These are phyloP conservation scores for Strigamia crassipes DNA, from an alignment of 2,888 invertebrate genomes.

Conservation along the genomic window DNA sequence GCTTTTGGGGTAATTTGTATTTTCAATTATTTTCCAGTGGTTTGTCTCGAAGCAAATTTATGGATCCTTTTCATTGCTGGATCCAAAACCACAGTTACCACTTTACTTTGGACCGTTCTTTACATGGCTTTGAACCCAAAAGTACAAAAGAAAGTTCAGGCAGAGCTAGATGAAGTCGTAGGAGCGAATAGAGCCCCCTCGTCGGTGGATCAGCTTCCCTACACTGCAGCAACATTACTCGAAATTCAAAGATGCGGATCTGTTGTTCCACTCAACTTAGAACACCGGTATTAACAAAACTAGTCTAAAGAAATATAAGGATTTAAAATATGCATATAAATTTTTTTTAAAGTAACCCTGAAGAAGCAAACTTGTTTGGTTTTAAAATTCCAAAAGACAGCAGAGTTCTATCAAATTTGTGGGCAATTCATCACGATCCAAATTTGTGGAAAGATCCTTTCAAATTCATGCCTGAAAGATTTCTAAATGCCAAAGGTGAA, in stretches of 20 bases:
- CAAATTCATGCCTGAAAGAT: conserved; percentile 48
- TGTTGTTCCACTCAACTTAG: conserved; percentile 45
- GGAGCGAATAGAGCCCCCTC: conserved; percentile 44
- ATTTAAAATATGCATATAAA: neutral
- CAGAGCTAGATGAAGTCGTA: conserved; percentile 45
- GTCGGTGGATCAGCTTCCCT: conserved; percentile 43
- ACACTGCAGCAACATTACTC: conserved; percentile 46
- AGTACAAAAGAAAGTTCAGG: conserved; percentile 46
- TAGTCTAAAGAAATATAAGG: neutral
- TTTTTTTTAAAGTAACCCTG: neutral
- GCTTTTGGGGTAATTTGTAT: neutral
- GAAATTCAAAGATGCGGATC: conserved; percentile 45
- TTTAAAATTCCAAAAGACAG: conserved; percentile 47
- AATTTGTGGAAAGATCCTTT: conserved; percentile 46
- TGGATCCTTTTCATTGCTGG: conserved; percentile 43
- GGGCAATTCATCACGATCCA: conserved; percentile 45
- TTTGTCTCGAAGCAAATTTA: conserved; percentile 2
- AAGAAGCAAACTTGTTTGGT: conserved; percentile 42
- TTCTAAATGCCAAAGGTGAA: conserved; percentile 47
- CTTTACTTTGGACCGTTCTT: conserved; percentile 45
- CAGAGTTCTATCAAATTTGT: conserved; percentile 44
- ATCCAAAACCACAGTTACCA: conserved; percentile 46
- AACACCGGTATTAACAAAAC: conserved; percentile 27
- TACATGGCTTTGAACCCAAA: conserved; percentile 44
- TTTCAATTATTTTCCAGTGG: neutral